phyloP scores from a whole-genome alignment of 35 echinoderm and acorn worm species.

The Heliocidaris tuberculata region DNA sequence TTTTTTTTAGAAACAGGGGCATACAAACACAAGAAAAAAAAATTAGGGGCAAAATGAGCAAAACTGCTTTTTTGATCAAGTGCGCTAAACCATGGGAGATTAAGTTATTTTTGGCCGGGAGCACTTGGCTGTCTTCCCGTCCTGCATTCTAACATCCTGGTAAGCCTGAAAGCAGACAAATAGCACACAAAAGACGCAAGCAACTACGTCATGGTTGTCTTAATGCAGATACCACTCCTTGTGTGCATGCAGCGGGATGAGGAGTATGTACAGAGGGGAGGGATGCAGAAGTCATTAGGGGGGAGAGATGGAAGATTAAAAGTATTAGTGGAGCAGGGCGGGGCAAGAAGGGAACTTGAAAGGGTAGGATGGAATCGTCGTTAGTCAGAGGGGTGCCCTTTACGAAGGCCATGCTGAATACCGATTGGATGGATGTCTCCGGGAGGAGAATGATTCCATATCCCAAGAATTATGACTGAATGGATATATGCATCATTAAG shows the following conservation, averaged over 20 bases:
- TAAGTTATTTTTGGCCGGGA: not conserved
- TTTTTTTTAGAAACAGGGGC: not conserved
- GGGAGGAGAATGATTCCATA: no score
- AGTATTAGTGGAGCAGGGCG: not conserved
- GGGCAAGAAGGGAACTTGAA: not conserved
- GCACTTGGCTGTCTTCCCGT: not conserved
- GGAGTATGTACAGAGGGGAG: not conserved
- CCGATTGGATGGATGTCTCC: no score
- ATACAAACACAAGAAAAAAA: not conserved
- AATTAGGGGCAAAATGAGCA: slow-evolving; percentile 9
- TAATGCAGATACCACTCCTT: slow-evolving; percentile 4
- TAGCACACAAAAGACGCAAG: not conserved
- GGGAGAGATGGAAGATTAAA: not conserved
- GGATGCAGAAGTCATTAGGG: not conserved
- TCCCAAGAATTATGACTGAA: not conserved
- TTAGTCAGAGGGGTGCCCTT: not conserved
- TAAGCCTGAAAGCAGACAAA: not conserved
- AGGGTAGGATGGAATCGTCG: not conserved
- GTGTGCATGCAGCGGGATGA: not conserved
- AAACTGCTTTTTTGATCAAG: not conserved
- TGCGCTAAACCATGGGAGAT: not conserved
- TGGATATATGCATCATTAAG: not conserved
- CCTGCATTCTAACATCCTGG: not conserved
- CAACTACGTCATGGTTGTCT: not conserved
- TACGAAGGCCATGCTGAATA: not conserved